Evolutionary conservation across 2,888 invertebrate genomes (phyloP).

Genomic region (Camponotus fellah): DNA sequence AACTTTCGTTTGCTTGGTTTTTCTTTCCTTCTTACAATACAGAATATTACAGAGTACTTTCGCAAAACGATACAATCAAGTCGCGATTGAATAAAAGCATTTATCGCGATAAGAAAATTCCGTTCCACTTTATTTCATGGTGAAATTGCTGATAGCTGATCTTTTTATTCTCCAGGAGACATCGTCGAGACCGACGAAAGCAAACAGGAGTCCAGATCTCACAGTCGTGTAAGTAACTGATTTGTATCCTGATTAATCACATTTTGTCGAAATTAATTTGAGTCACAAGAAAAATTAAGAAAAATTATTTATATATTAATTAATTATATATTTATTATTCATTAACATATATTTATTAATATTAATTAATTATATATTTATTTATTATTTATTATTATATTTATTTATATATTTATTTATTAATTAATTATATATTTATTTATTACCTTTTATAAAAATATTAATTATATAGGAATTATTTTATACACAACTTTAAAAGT

Average conservation of each 20-base stretch:
- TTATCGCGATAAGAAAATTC: conserved; percentile 7
- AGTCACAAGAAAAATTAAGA: background rate
- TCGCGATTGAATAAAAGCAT: conserved; percentile 25
- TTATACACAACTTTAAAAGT: background rate
- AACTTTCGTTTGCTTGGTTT: conserved; percentile 22
- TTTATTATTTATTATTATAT: no score
- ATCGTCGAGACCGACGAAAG: conserved; percentile 74
- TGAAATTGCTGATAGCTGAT: conserved; percentile 33
- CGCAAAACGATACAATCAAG: conserved; percentile 28
- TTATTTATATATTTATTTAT: background rate
- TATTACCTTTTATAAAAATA: conserved; percentile 3
- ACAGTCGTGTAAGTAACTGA: conserved; percentile 78
- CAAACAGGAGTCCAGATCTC: conserved; percentile 78
- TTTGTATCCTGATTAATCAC: background rate
- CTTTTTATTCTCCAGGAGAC: conserved; percentile 68
- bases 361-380: no score
- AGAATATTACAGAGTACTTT: conserved; percentile 5
- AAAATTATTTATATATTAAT: background rate
- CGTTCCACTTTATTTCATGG: conserved; percentile 47
- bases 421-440: background rate
- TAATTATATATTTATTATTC: no score
- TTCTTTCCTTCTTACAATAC: background rate
- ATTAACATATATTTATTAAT: no score
- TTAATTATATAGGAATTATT: background rate
- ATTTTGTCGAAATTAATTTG: conserved; percentile 1